phyloP scores from a whole-genome alignment of 1,140 invertebrate species.

The Harpegnathos saltator region DNA sequence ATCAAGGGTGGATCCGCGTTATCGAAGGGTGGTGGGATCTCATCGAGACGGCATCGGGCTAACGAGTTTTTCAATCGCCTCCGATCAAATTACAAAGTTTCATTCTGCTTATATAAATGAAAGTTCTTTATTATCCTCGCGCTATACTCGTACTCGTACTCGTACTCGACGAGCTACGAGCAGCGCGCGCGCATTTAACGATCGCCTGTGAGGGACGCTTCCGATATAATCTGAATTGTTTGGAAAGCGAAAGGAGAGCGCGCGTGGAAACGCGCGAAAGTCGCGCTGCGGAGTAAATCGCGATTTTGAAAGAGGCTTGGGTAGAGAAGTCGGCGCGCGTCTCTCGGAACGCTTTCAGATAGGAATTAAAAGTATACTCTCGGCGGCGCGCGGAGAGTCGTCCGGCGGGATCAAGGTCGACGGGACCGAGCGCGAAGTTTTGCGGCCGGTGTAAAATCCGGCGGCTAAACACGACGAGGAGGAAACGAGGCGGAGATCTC shows the following conservation, averaged over 20 bases:
- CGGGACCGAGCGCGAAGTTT: conserved; percentile 44
- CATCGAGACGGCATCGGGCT: neutral
- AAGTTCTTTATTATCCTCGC: no score
- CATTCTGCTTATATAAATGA: no score
- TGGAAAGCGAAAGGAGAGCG: neutral
- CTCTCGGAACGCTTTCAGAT: conserved; percentile 1
- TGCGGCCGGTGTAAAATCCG: conserved; percentile 12
- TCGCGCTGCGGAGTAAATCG: neutral
- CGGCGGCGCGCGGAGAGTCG: neutral
- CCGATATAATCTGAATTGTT: neutral
- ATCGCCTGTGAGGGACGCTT: neutral
- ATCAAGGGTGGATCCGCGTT: no score
- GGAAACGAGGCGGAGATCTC: neutral
- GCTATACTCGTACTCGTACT: no score
- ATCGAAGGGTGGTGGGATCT: neutral
- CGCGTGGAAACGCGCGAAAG: neutral
- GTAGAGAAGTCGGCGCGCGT: neutral
- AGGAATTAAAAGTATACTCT: conserved; percentile 39
- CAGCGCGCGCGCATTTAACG: neutral
- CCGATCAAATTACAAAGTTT: no score
- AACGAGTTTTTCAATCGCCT: no score
- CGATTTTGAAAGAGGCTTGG: neutral
- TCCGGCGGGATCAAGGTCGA: conserved; percentile 48
- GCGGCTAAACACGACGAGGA: neutral
- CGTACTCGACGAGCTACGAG: no score